Evolutionary conservation across 2,113 vertebrate species (phyloP), one percentile per base, ranked within the genome.

Genomic region (Psettodes erumei): DNA sequence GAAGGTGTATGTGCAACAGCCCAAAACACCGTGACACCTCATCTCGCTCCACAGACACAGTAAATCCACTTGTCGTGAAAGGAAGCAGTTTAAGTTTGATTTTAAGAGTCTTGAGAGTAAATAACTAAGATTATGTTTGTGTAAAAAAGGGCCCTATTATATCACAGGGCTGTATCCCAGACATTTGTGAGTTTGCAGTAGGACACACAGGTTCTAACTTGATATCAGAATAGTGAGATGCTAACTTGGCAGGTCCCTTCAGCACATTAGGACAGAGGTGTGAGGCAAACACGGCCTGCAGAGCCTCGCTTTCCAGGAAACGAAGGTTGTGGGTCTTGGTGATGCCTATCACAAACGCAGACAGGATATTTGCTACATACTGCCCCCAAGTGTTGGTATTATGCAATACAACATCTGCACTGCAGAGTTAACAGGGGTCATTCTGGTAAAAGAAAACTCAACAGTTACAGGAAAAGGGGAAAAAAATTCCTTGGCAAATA

Each of bases 201-300:
- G 8, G 9, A 60, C 5, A 1, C 15, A 13, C 7, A 37, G 45
- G 23, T 5, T 59, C 23, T 38, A 45, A 70, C 19, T 4, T 28
- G 51, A 69, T 60, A 37, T 48, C 11, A n/a, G 10, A 38, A 23
- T 5, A 61, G 0, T 45, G 35, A 63, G 47, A 21, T 77, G 60
- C 60, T 93, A 93, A 98, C 97, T 97, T 98, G 86, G 96, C 94
- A 5, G 95, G 95, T 75, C 96, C 90, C 86, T 92, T 95, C 35
- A 99, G 91, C n/a, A 95, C 72, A 71, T 98, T 98, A 40, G 94
- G 90, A 75, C 96, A 98, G 58, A 94, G 83, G 62, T 94, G 93
- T 86, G 94, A 93, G 32, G 94, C 86, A 93, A 98, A 98, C 86
- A 96, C 89, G 42, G 96, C 96, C 93, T 98, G 95, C 69, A 98